Evolutionary conservation across 2,888 invertebrate genomes (phyloP), one percentile per base, ranked within the genome.

Genomic region (Paralinhomoeus sp.): DNA sequence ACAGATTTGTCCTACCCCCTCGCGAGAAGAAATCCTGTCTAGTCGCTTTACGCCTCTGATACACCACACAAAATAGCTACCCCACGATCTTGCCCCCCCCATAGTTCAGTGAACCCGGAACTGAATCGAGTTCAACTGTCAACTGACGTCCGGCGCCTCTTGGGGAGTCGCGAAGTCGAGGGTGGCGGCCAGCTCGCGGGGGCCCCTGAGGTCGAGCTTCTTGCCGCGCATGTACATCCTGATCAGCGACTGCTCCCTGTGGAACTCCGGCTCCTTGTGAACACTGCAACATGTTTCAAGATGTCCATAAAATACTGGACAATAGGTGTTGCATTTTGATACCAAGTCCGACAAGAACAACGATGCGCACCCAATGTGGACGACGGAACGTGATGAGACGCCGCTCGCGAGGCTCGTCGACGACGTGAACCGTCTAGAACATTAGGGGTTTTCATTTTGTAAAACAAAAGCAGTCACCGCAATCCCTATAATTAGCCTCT

Each of bases 211-310:
- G 47, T 76, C 72, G 49, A 85, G 71, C 1, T 81, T 80, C 44
- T 83, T 71, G 2, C 84, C 84, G 37, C 81, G 74, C 27, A 87
- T 69, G 68, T 75, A 82, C 72, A 85, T 76, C 48, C 78, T 75
- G 54, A 85, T 72, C 37, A 75, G 73, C 23, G 80, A 80, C 50
- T 84, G 83, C 52, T 83, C 83, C 5, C 27, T 22, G 37, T 36
- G 17, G 35, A 45, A 42, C 18, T n/a, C n/a, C 15, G 41, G 40
- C 13, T 41, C 41, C 21, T 23, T 20, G 18, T 7, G 3, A 23
- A 41, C 5, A 17, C 31, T 22, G 27, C 5, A 41, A 27, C 3
- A 12, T 9, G 5, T 27, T 5, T 27, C 27, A 12, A 27, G 12
- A 27, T 5, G 7, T 27, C 12, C 7, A 27, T 9, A 12, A 27